phyloP scores from a whole-genome alignment of 1,140 invertebrate genomes.

The Trissolcus basalis region DNA sequence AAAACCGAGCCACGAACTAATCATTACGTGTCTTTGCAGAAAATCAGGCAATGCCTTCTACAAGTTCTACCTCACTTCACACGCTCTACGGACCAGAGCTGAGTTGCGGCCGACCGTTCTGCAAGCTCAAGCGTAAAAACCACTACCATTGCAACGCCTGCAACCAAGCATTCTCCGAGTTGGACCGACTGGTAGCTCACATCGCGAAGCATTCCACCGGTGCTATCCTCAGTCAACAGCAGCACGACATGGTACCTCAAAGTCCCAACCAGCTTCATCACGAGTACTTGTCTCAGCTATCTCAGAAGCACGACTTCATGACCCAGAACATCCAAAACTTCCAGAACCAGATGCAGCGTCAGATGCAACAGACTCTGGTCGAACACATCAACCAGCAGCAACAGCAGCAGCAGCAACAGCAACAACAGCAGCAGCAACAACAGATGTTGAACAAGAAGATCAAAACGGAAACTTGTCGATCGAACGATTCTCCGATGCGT shows the following conservation, averaged over 20 bases:
- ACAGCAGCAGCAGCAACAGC: conserved; percentile 41
- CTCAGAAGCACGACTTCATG: conserved; percentile 75
- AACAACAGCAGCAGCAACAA: conserved; percentile 26
- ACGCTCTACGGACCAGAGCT: conserved; percentile 78
- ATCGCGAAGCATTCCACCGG: conserved; percentile 83
- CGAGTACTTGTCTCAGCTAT: conserved; percentile 69
- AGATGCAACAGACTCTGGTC: conserved; percentile 71
- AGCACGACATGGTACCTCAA: conserved; percentile 65
- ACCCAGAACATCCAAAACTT: conserved; percentile 73
- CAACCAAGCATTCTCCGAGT: conserved; percentile 86
- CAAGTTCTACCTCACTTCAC: conserved; percentile 72
- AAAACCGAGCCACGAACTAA: conserved; percentile 1
- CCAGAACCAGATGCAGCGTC: conserved; percentile 72
- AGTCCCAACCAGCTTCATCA: conserved; percentile 64
- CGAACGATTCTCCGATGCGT: conserved; percentile 53
- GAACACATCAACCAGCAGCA: conserved; percentile 66
- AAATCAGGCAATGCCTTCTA: conserved; percentile 71
- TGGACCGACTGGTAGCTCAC: conserved; percentile 82
- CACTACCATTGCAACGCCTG: conserved; percentile 93
- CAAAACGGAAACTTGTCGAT: conserved; percentile 65
- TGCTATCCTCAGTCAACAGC: conserved; percentile 74
- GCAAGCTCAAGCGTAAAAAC: conserved; percentile 89
- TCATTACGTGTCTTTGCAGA: conserved; percentile 63
- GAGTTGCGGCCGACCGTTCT: conserved; percentile 88
- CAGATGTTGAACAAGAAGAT: conserved; percentile 64